phyloP scores from a whole-genome alignment of 2,888 invertebrate species.

The Rutpela maculata region DNA sequence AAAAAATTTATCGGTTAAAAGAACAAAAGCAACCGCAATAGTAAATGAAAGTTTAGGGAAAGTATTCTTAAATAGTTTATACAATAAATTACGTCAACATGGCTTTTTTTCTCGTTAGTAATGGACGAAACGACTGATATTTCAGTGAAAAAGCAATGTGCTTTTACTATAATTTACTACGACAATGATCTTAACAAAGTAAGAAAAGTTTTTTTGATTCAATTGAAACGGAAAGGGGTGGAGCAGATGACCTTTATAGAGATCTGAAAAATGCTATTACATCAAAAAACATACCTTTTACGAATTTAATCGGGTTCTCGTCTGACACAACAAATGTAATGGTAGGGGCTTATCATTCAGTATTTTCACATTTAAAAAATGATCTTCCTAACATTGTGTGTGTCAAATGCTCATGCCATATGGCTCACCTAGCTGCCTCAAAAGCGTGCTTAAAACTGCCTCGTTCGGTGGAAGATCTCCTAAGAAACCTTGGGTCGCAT shows the following conservation, averaged over 20 bases:
- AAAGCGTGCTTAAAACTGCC: conserved; percentile 67
- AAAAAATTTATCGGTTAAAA: background rate
- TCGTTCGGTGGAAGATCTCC: conserved; percentile 53
- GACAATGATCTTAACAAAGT: conserved; percentile 27
- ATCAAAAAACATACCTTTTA: conserved; percentile 34
- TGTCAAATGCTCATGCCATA: conserved; percentile 66
- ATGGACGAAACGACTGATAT: too few relatives aligned
- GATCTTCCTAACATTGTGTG: conserved; percentile 55
- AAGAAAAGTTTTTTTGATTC: conserved; percentile 43
- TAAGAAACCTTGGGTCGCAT: conserved; percentile 59
- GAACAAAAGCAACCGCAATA: conserved; percentile 27
- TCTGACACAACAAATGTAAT: conserved; percentile 14
- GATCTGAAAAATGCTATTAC: conserved; percentile 27
- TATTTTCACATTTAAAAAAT: conserved; percentile 1
- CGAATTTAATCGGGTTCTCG: conserved; percentile 28
- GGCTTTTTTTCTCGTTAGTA: conserved; percentile 37
- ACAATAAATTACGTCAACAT: conserved; percentile 14
- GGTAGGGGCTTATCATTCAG: conserved; percentile 7
- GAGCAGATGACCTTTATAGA: conserved; percentile 32
- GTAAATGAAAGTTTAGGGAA: conserved; percentile 19
- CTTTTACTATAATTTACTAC: conserved; percentile 40
- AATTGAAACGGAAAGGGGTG: conserved; percentile 34
- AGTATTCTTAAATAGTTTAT: conserved; percentile 6
- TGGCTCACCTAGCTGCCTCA: conserved; percentile 63
- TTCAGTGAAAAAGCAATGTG: conserved; percentile 44